These are phyloP conservation scores for Synanthedon tipuliformis DNA, from an alignment of 2,888 invertebrate species.

Conservation along the genomic window DNA sequence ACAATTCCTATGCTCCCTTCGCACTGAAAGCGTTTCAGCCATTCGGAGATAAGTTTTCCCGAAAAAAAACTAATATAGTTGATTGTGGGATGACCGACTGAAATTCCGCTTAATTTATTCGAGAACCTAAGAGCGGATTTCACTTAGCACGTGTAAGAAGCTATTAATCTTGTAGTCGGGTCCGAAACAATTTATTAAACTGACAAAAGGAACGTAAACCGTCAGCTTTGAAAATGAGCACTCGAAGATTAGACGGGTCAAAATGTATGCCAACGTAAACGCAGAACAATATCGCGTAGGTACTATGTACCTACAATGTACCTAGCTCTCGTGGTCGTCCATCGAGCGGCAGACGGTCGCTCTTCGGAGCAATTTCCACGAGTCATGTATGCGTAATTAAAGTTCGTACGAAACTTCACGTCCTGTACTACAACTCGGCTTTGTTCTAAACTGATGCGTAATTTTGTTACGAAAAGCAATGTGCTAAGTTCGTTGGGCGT, in stretches of 20 bases:
- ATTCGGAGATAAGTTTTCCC: constrained; percentile 2
- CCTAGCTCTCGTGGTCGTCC: constrained; percentile 2
- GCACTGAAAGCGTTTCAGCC: constrained; percentile 1
- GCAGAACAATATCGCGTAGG: background rate
- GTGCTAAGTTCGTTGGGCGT: constrained; percentile 14
- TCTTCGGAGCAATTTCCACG: constrained; percentile 13
- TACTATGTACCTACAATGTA: background rate
- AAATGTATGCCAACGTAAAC: constrained; percentile 3
- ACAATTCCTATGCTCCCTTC: constrained; percentile 16
- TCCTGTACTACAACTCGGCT: constrained; percentile 9
- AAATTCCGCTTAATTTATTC: constrained; percentile 28
- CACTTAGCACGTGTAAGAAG: constrained; percentile 49
- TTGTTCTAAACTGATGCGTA: constrained; percentile 8
- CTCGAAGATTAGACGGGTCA: constrained; percentile 43
- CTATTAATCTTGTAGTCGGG: constrained; percentile 61
- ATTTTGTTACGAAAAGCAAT: constrained; percentile 13
- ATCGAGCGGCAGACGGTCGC: constrained; percentile 1
- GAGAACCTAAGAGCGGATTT: constrained; percentile 36
- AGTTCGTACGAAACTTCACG: constrained; percentile 29
- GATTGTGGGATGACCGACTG: constrained; percentile 17
- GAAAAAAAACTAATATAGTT: background rate
- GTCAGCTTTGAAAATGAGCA: constrained; percentile 38
- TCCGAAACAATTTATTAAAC: constrained; percentile 56
- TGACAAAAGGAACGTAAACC: constrained; percentile 34
- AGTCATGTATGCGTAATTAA: constrained; percentile 51